Conservation (phyloP, 2,113 vertebrate species). For the Ceuthmochares aereus region DNA sequence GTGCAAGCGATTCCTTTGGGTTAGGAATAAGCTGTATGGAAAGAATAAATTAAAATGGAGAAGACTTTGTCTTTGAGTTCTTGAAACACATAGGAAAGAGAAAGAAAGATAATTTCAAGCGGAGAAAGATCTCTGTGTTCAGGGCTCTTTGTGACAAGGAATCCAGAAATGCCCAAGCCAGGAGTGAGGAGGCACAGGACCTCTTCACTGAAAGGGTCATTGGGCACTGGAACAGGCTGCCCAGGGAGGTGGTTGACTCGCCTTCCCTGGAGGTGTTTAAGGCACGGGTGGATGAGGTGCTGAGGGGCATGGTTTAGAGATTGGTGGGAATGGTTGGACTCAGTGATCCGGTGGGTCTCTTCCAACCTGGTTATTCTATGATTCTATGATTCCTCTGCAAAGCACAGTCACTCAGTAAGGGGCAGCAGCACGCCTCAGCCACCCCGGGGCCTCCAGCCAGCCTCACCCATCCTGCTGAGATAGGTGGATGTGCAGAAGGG, state of each 20-base stretch:
- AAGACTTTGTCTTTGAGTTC: neutral
- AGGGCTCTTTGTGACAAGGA: neutral
- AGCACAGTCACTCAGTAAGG: neutral
- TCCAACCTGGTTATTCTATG: too few species aligned
- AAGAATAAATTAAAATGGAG: neutral
- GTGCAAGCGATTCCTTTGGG: neutral
- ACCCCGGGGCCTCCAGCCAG: neutral
- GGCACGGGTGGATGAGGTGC: too few species aligned
- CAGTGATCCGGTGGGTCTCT: too few species aligned
- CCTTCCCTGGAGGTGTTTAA: too few species aligned
- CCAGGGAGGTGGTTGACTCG: too few species aligned
- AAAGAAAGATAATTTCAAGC: neutral
- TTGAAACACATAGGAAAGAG: neutral
- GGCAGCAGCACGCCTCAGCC: neutral
- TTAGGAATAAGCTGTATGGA: rapidly evolving
- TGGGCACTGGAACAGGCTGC: too few species aligned
- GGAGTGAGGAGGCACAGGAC: neutral
- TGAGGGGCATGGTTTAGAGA: too few species aligned
- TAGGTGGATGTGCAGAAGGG: neutral
- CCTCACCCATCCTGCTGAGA: rapidly evolving
- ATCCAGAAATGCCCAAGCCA: neutral
- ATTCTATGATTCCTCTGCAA: too few species aligned
- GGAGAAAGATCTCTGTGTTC: neutral
- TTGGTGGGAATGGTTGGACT: too few species aligned
- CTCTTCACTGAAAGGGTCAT: too few species aligned